These are phyloP conservation scores for Hylaeus anthracinus DNA, from an alignment of 1,140 invertebrate species.

Conservation along the genomic window DNA sequence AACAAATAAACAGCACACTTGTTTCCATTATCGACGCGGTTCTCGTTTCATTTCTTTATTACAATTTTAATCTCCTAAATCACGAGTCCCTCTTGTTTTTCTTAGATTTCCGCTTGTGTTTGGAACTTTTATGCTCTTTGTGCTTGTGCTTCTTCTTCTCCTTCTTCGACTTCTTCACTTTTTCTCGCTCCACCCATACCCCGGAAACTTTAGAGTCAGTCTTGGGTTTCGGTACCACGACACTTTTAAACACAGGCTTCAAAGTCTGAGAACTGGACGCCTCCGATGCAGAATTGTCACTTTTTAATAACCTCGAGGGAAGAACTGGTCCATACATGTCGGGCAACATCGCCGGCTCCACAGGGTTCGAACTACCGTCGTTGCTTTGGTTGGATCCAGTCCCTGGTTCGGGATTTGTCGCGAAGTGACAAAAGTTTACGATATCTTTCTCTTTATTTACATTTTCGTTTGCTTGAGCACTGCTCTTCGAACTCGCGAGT, in stretches of 20 bases:
- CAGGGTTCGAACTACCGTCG: background rate
- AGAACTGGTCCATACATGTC: conserved; percentile 83
- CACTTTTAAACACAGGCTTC: conserved; percentile 68
- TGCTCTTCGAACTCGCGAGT: conserved; percentile 55
- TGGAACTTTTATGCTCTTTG: conserved; percentile 69
- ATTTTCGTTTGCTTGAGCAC: background rate
- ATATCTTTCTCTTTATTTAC: conserved; percentile 7
- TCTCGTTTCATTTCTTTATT: conserved; percentile 1
- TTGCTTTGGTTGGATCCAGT: background rate
- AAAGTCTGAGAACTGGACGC: conserved; percentile 19
- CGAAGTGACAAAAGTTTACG: background rate
- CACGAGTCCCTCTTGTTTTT: conserved; percentile 67
- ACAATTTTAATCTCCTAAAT: background rate
- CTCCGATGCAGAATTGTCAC: conserved; percentile 12
- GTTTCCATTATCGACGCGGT: background rate
- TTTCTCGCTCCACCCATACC: conserved; percentile 76
- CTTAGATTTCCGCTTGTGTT: conserved; percentile 68
- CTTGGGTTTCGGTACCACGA: conserved; percentile 56
- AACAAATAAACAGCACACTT: conserved; percentile 27
- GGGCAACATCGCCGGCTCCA: background rate
- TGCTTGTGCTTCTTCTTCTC: conserved; percentile 79
- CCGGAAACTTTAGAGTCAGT: conserved; percentile 51
- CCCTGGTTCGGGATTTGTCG: background rate
- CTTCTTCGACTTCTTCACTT: conserved; percentile 75
- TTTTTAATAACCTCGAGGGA: conserved; percentile 70